Evolutionary conservation across 2,888 invertebrate genomes (phyloP).

Genomic region (Eupithecia abbreviata): DNA sequence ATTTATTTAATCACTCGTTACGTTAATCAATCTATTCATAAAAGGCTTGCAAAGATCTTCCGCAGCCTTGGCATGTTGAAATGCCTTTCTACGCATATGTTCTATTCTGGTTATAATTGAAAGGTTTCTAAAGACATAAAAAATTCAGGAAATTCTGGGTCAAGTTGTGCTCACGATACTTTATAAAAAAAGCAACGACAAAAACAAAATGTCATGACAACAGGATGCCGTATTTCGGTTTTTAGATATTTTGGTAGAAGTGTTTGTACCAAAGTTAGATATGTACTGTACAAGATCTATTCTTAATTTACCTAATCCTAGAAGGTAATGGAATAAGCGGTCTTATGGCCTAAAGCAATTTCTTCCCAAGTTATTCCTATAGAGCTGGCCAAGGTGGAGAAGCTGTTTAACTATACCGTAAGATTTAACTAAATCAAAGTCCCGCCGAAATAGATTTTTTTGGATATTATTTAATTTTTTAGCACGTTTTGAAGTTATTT

Average conservation of each 20-base stretch:
- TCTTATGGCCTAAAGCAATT: background rate
- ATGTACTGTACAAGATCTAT: background rate
- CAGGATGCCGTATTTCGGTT: background rate
- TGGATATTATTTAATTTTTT: too few relatives aligned
- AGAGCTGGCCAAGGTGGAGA: background rate
- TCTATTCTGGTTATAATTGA: background rate
- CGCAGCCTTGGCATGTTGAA: slow-evolving; percentile 54
- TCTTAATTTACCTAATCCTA: background rate
- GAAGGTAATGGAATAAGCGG: background rate
- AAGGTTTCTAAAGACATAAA: background rate
- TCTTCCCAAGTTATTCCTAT: background rate
- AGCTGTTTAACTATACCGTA: background rate
- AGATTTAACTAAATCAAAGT: background rate
- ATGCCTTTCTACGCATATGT: slow-evolving; percentile 22
- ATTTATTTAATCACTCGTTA: slow-evolving; percentile 45
- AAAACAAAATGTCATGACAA: background rate
- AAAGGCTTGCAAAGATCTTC: slow-evolving; percentile 50
- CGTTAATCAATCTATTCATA: slow-evolving; percentile 41
- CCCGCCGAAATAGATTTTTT: too few relatives aligned
- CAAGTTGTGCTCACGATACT: background rate
- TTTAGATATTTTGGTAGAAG: background rate
- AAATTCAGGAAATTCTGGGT: background rate
- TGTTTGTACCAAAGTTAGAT: background rate
- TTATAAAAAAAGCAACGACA: background rate
- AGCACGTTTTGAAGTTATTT: background rate